These are phyloP conservation scores for Camponotus fellah DNA, from an alignment of 2,888 invertebrate genomes.

Conservation along the genomic window DNA sequence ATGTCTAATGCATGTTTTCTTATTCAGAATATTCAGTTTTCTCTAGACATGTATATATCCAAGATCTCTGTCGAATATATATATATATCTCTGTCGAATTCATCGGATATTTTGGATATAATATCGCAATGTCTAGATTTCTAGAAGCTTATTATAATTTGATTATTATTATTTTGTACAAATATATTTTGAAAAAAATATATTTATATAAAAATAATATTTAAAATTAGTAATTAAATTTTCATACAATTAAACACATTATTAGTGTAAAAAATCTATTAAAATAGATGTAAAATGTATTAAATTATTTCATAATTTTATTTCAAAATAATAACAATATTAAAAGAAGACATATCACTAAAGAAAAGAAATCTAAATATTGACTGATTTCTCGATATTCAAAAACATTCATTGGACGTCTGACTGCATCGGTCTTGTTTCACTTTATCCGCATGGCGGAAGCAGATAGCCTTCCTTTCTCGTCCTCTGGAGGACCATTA, in stretches of 20 bases:
- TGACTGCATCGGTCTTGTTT: constrained; percentile 4
- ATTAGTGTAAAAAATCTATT: not conserved
- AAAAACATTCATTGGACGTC: constrained; percentile 6
- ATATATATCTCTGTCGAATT: not conserved
- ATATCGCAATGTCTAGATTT: constrained; percentile 1
- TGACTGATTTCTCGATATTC: not conserved
- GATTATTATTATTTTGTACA: not conserved
- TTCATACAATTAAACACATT: not conserved
- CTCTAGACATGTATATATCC: not conserved
- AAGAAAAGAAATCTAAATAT: not conserved
- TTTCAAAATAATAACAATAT: not conserved
- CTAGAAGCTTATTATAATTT: not conserved
- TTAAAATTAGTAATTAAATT: not conserved
- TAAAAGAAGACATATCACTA: not conserved
- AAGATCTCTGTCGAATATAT: not conserved
- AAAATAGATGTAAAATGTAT: not conserved
- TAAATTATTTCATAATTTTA: not conserved
- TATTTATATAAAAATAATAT: not conserved
- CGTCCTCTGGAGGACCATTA: constrained; percentile 29
- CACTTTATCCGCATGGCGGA: constrained; percentile 17
- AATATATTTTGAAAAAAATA: not conserved
- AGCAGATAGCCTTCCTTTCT: not conserved
- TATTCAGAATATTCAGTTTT: not conserved
- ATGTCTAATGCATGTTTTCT: not conserved
- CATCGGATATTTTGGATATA: not conserved